Conservation (phyloP, 2,113 vertebrate species). For the Alouatta palliata region DNA sequence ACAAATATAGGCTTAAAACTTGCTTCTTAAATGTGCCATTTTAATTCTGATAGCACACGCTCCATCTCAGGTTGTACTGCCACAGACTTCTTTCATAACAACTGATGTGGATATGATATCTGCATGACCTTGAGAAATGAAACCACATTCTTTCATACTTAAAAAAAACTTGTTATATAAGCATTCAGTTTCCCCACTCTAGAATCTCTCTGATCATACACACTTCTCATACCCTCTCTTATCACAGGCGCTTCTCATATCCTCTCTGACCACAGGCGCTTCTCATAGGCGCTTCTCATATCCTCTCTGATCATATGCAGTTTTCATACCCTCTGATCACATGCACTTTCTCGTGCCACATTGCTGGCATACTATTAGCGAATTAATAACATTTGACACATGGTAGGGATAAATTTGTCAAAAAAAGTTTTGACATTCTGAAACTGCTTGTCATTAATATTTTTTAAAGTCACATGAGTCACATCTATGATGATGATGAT, state of each 20-base stretch:
- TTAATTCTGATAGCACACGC: not conserved
- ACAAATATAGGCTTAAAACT: not conserved
- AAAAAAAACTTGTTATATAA: not conserved
- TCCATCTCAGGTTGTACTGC: not conserved
- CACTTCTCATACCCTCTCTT: not conserved
- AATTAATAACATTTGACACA: not conserved
- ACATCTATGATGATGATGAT: not conserved
- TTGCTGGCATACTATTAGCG: not conserved
- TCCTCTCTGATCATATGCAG: too few relatives aligned
- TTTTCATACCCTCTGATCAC: not conserved
- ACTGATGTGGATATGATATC: not conserved
- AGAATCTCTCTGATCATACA: not conserved
- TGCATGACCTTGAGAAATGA: not conserved
- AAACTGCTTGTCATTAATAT: not conserved
- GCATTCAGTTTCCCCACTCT: not conserved
- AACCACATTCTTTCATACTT: not conserved
- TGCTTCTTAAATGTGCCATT: not conserved
- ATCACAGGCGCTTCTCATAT: rapidly evolving
- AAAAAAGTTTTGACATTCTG: not conserved
- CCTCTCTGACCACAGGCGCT: too few relatives aligned
- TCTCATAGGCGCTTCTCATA: too few relatives aligned
- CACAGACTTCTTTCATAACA: not conserved
- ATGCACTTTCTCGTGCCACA: not conserved
- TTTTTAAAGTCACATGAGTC: not conserved
- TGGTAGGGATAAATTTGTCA: not conserved